Percentiles rank a stretch among this genome's conserved stretches.
Evolutionary conservation across 2,888 invertebrate species (phyloP).

Genomic region (Pyralis farinalis): DNA sequence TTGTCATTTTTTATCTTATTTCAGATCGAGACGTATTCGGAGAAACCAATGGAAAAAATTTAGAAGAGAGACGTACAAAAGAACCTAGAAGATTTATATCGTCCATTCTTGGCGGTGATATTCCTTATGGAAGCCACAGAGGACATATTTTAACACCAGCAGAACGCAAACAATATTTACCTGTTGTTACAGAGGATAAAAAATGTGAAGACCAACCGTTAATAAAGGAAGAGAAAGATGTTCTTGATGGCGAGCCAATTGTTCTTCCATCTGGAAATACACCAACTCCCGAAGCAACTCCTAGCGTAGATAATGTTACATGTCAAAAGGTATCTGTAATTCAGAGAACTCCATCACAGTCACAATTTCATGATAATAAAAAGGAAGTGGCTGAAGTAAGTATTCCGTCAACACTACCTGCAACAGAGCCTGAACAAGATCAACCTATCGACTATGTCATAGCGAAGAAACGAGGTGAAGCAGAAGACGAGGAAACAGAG

Average conservation of each 20-base stretch:
- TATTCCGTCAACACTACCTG: conserved; percentile 71
- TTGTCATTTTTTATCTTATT: conserved; percentile 36
- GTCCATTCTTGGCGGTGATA: conserved; percentile 89
- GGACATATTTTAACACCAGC: conserved; percentile 90
- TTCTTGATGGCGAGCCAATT: conserved; percentile 82
- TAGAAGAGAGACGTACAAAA: conserved; percentile 58
- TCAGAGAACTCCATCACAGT: conserved; percentile 86
- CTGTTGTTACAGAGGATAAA: conserved; percentile 79
- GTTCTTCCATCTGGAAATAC: conserved; percentile 77
- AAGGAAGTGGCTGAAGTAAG: conserved; percentile 72
- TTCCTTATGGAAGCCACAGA: conserved; percentile 89
- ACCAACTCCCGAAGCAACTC: conserved; percentile 76
- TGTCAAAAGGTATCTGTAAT: conserved; percentile 89
- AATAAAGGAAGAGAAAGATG: conserved; percentile 84
- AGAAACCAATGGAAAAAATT: conserved; percentile 51
- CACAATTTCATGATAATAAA: conserved; percentile 69
- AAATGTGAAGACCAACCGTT: conserved; percentile 75
- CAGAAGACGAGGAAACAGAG: conserved; percentile 85
- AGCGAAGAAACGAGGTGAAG: conserved; percentile 88
- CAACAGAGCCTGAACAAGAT: conserved; percentile 87
- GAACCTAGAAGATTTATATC: conserved; percentile 86
- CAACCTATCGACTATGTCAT: conserved; percentile 95
- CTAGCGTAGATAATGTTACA: conserved; percentile 84
- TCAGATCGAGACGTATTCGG: conserved; percentile 78
- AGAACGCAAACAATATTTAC: conserved; percentile 89